Percentiles rank a stretch among this genome's conserved stretches.
These are phyloP conservation scores for Hecatera dysodea DNA, from an alignment of 2,888 invertebrate genomes.

Conservation along the genomic window DNA sequence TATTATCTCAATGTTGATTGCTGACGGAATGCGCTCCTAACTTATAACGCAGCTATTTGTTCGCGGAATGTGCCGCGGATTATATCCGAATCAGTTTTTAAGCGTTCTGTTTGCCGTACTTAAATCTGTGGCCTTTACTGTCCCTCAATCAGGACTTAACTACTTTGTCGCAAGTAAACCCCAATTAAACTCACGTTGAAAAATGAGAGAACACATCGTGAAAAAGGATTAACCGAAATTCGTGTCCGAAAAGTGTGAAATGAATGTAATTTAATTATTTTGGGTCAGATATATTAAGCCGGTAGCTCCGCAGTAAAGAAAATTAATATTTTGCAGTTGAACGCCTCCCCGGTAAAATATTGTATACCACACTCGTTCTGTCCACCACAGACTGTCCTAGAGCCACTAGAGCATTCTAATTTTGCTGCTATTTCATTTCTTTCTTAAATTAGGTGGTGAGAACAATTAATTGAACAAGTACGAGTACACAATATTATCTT, in stretches of 20 bases:
- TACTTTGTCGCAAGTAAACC: slow-evolving; percentile 57
- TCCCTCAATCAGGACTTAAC: slow-evolving; percentile 48
- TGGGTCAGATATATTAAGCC: slow-evolving; percentile 61
- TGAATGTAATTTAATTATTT: slow-evolving; percentile 67
- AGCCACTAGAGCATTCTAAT: slow-evolving; percentile 45
- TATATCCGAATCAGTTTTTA: slow-evolving; percentile 34
- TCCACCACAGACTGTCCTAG: slow-evolving; percentile 58
- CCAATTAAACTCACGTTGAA: slow-evolving; percentile 57
- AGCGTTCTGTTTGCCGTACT: slow-evolving; percentile 31
- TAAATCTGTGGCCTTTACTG: slow-evolving; percentile 46
- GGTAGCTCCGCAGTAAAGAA: slow-evolving; percentile 61
- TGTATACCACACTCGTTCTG: slow-evolving; percentile 58
- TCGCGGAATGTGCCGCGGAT: slow-evolving; percentile 22
- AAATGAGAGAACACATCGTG: slow-evolving; percentile 55
- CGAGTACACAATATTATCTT: slow-evolving; percentile 10
- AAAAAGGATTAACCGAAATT: slow-evolving; percentile 61
- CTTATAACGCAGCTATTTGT: slow-evolving; percentile 33
- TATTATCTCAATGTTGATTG: slow-evolving; percentile 60
- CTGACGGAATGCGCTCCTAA: slow-evolving; percentile 43
- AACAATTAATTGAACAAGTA: slow-evolving; percentile 23
- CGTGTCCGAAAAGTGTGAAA: slow-evolving; percentile 62
- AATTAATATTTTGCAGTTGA: slow-evolving; percentile 66
- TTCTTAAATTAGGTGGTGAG: slow-evolving; percentile 33
- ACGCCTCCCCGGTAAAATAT: slow-evolving; percentile 61
- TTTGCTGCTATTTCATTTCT: slow-evolving; percentile 36